These are phyloP conservation scores for Cardiocondyla obscurior DNA, from an alignment of 1,140 invertebrate genomes.

Conservation along the genomic window DNA sequence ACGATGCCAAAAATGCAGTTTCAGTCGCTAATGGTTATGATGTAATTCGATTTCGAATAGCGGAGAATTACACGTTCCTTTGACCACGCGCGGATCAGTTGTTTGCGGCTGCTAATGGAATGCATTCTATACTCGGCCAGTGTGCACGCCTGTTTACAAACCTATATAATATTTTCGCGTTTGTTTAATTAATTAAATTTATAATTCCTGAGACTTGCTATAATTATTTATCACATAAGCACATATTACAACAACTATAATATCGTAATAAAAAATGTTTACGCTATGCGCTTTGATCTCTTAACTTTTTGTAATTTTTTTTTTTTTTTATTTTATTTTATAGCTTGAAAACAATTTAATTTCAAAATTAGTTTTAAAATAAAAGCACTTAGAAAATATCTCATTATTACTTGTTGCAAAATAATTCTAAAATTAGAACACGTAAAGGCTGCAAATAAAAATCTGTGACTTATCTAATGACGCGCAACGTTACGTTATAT, in stretches of 20 bases:
- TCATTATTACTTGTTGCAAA: not conserved
- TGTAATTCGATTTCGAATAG: constrained; percentile 25
- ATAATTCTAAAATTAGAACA: not conserved
- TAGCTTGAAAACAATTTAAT: not conserved
- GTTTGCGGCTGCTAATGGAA: constrained; percentile 19
- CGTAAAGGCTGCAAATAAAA: not conserved
- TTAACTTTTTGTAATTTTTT: not conserved
- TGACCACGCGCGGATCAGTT: constrained; percentile 21
- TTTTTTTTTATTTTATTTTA: not conserved
- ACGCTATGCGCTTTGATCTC: too few relatives aligned
- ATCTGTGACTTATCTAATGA: not conserved
- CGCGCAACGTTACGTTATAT: not conserved
- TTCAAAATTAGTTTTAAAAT: not conserved
- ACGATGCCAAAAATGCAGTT: constrained; percentile 22
- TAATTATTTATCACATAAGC: not conserved
- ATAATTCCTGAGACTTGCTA: not conserved
- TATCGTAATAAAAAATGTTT: not conserved
- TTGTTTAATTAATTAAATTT: constrained; percentile 33
- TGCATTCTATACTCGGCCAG: not conserved
- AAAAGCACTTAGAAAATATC: not conserved
- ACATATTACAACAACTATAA: not conserved
- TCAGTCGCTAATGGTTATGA: constrained; percentile 30
- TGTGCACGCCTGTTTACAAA: not conserved
- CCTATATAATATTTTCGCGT: not conserved
- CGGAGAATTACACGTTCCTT: not conserved